phyloP scores from a whole-genome alignment of 2,113 vertebrate genomes.

The Oxygymnocypris stewartii region DNA sequence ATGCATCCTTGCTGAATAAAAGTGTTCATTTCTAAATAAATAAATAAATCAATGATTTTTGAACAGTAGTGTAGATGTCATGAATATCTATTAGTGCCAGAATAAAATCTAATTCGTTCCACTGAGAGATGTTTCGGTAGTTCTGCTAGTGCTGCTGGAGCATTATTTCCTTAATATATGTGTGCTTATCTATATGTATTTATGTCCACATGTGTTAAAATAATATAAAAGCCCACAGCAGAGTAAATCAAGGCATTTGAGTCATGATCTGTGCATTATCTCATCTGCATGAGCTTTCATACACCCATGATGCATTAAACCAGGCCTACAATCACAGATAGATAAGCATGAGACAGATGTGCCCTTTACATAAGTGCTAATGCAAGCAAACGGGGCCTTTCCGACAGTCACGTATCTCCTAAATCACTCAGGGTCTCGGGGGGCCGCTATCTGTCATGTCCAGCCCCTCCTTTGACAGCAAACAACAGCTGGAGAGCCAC shows the following conservation, averaged over 20 bases:
- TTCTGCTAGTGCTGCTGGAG: neutral
- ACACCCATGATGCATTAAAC: neutral
- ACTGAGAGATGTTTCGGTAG: neutral
- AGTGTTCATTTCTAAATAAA: too few relatives aligned
- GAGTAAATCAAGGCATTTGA: neutral
- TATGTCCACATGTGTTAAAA: neutral
- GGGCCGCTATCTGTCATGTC: constrained; percentile 21
- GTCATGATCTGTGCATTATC: neutral
- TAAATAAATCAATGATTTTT: too few relatives aligned
- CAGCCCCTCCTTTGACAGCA: constrained; percentile 37
- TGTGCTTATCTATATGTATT: neutral
- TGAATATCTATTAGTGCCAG: neutral
- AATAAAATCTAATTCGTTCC: neutral
- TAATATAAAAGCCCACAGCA: neutral
- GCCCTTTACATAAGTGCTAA: constrained; percentile 16
- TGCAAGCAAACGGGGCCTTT: neutral
- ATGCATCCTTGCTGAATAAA: too few relatives aligned
- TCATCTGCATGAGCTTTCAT: neutral
- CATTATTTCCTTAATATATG: neutral
- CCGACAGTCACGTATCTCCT: constrained; percentile 18
- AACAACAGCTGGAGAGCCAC: constrained; percentile 30
- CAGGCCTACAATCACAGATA: neutral
- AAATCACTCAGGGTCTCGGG: constrained; percentile 16
- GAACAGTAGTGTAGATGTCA: neutral
- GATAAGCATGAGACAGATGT: neutral